Conservation (phyloP, 2,888 invertebrate genomes). For the Nemotelus nigrinus region DNA sequence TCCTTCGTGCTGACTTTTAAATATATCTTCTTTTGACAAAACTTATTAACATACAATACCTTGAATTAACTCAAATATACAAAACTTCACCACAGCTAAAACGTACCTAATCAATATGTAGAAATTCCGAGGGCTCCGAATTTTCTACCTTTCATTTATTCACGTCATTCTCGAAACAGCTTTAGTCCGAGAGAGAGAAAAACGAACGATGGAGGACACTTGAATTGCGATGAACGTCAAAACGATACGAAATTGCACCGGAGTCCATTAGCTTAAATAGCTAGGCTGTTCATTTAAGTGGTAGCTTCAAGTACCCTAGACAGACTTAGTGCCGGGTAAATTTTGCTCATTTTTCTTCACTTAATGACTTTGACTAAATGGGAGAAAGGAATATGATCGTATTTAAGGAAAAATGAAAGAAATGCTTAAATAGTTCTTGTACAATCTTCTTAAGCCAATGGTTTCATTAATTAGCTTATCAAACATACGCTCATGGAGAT, state of each 20-base stretch:
- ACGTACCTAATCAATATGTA: too few relatives aligned
- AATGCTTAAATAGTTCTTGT: neutral
- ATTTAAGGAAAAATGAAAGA: slow-evolving; percentile 6
- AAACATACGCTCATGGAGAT: too few relatives aligned
- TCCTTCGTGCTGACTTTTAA: neutral
- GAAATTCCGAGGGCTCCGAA: too few relatives aligned
- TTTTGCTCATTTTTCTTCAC: slow-evolving; percentile 36
- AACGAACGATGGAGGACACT: neutral
- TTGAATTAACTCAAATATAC: too few relatives aligned
- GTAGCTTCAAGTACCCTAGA: slow-evolving; percentile 28
- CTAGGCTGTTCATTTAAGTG: slow-evolving; percentile 40
- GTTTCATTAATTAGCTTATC: too few relatives aligned
- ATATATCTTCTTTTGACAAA: neutral
- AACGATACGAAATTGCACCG: slow-evolving; percentile 29
- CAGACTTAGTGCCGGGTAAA: slow-evolving; percentile 21
- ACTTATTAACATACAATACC: neutral
- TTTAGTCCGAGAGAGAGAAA: neutral
- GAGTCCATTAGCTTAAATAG: slow-evolving; percentile 43
- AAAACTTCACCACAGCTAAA: too few relatives aligned
- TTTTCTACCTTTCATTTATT: too few relatives aligned
- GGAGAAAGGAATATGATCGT: neutral
- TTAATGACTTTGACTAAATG: neutral
- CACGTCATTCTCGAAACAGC: too few relatives aligned
- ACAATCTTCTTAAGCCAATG: too few relatives aligned
- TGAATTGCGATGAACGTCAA: slow-evolving; percentile 11